phyloP scores from a whole-genome alignment of 2,797 vertebrate genomes.

The Sebastes vulpes region DNA sequence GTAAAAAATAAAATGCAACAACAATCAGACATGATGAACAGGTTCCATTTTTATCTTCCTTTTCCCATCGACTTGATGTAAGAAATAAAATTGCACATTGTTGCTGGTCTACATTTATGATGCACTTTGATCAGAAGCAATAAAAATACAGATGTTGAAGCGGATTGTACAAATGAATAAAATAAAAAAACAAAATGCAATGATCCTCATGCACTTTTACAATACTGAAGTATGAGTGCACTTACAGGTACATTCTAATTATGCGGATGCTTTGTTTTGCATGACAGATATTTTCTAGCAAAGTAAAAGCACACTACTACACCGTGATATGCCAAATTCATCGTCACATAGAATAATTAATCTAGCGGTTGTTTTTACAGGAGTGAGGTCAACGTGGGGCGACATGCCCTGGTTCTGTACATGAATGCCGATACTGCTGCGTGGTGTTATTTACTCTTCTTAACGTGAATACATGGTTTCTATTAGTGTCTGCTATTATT shows the following conservation, averaged over 20 bases:
- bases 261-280: conserved; percentile 54
- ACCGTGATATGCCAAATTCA: conserved; percentile 59
- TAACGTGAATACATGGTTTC: conserved; percentile 48
- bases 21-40: conserved; percentile 27
- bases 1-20: conserved; percentile 11
- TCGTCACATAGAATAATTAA: conserved; percentile 47
- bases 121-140: conserved; percentile 72
- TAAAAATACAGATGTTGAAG: conserved; percentile 77
- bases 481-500: conserved; percentile 52
- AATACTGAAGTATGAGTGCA: conserved; percentile 76
- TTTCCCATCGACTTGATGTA: neutral
- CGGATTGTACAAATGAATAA: conserved; percentile 75
- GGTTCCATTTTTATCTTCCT: conserved; percentile 9
- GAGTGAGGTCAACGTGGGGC: conserved; percentile 55
- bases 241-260: conserved; percentile 81
- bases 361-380: conserved; percentile 47
- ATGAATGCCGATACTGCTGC: conserved; percentile 51
- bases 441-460: conserved; percentile 45
- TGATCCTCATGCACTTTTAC: conserved; percentile 79
- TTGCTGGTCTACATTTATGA: conserved; percentile 49
- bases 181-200: conserved; percentile 39
- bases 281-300: conserved; percentile 69
- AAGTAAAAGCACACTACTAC: conserved; percentile 76
- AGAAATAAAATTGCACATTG: conserved; percentile 50
- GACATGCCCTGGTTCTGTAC: conserved; percentile 62